Base-by-base conservation (phyloP, 2,888 invertebrate species). In the Drosophila neotestacea region DNA sequence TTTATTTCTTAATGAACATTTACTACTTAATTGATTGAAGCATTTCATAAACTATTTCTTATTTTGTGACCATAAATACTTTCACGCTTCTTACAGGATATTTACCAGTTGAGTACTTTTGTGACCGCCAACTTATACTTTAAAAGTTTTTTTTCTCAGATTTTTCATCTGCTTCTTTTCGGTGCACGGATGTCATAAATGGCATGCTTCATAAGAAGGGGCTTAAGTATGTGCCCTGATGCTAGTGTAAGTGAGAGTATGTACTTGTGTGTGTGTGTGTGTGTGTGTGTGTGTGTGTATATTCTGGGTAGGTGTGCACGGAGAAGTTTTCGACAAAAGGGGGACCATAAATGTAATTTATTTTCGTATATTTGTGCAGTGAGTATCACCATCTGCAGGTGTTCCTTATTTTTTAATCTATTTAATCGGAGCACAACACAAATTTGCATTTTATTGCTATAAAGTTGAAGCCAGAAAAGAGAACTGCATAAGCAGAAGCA, bases 121-220 rank as follows among this genome's bases (percentile, higher is more conserved):
- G 22, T 0, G 6, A 10, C 2, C 39, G 13, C 34, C 4, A 4
- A 22, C 30, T 27, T 13, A 9, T 41, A 30, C 13, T 16, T 51
- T 63, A 32, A 47, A 62, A 16, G 39, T 39, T 41, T 27, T 54
- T 50, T 70, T 61, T 54, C 54, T 54, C 54, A 34, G 42, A 63
- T 46, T 70, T 67, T 62, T 70, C 38, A 46, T 56, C 46, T 66
- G 66, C 73, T 70, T 60, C 51, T 71, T 65, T 60, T 72, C 47
- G 61, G 68, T 71, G 74, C 84, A 70, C 88, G 88, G 88, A 86
- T 86, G 85, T 86, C 85, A 85, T 88, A 86, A 86, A 86, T 86
- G 85, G 85, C 88, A 84, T 86, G 76, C 86, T 75, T 77, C 78
- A 76, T 78, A 70, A 61, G 62, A 74, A 70, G 56, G 64, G 38